Evolutionary conservation across 2,113 vertebrate genomes (phyloP).

Genomic region (Rhea americana): DNA sequence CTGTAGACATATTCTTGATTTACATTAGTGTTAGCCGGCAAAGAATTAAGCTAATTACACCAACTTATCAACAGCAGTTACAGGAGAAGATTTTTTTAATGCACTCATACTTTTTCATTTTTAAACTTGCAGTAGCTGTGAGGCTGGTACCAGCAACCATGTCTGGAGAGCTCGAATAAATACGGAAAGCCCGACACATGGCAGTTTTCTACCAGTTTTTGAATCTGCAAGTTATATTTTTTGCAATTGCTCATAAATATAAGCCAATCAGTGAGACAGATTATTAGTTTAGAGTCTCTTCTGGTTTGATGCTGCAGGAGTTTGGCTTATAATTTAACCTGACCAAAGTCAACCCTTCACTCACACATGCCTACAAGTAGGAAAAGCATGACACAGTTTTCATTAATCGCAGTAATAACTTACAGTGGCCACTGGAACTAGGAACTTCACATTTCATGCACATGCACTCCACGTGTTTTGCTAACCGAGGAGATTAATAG

Average conservation of each 20-base stretch:
- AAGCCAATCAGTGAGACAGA: not conserved
- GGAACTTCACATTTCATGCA: not conserved
- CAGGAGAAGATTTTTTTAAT: not conserved
- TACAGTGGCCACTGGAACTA: fast-evolving
- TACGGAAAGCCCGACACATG: not conserved
- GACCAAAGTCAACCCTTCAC: not conserved
- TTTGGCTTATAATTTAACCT: not conserved
- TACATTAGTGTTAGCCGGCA: slow-evolving; percentile 4
- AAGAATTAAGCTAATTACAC: slow-evolving; percentile 32
- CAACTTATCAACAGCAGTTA: slow-evolving; percentile 12
- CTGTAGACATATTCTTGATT: not conserved
- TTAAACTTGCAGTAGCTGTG: not conserved
- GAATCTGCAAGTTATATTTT: not conserved
- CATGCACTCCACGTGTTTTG: not conserved
- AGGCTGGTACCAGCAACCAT: not conserved
- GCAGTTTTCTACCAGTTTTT: not conserved
- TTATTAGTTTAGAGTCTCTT: not conserved
- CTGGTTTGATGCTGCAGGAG: not conserved
- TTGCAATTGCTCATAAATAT: not conserved
- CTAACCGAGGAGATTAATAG: not conserved
- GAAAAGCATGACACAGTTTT: not conserved
- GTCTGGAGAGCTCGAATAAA: not conserved
- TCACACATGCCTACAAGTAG: not conserved
- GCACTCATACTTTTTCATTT: not conserved
- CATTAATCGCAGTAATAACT: not conserved